Evolutionary conservation across 1,140 invertebrate species (phyloP).

Genomic region (Leptinotarsa defecta): DNA sequence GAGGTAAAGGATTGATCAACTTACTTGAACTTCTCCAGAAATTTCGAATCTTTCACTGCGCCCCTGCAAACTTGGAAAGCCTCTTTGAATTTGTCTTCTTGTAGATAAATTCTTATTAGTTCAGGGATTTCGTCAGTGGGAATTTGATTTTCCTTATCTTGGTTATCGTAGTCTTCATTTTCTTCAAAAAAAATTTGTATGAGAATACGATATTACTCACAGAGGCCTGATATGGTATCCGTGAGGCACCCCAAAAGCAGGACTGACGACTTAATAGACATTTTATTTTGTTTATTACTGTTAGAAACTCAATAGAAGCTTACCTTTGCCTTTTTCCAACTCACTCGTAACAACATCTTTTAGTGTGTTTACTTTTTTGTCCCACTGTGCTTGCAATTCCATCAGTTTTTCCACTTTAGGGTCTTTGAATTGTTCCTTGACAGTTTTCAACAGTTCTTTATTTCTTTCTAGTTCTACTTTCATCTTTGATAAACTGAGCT

Average conservation of each 20-base stretch:
- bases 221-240: no score
- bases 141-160: slow-evolving; percentile 27
- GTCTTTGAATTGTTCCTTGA: slow-evolving; percentile 39
- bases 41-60: slow-evolving; percentile 28
- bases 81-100: slow-evolving; percentile 39
- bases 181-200: background rate
- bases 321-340: slow-evolving; percentile 34
- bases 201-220: no score
- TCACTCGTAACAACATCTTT: slow-evolving; percentile 38
- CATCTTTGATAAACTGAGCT: slow-evolving; percentile 46
- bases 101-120: slow-evolving; percentile 39
- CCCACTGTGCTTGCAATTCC: slow-evolving; percentile 46
- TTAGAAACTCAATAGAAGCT: background rate
- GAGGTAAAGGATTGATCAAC: background rate
- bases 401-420: slow-evolving; percentile 33
- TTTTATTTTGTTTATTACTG: no score
- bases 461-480: slow-evolving; percentile 38
- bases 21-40: slow-evolving; percentile 34
- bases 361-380: slow-evolving; percentile 33
- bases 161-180: slow-evolving; percentile 30
- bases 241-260: background rate
- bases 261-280: background rate
- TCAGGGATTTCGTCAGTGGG: slow-evolving; percentile 25
- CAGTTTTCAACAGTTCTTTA: slow-evolving; percentile 31
- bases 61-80: slow-evolving; percentile 39